phyloP scores from a whole-genome alignment of 2,888 invertebrate genomes.

The Platycheirus albimanus region DNA sequence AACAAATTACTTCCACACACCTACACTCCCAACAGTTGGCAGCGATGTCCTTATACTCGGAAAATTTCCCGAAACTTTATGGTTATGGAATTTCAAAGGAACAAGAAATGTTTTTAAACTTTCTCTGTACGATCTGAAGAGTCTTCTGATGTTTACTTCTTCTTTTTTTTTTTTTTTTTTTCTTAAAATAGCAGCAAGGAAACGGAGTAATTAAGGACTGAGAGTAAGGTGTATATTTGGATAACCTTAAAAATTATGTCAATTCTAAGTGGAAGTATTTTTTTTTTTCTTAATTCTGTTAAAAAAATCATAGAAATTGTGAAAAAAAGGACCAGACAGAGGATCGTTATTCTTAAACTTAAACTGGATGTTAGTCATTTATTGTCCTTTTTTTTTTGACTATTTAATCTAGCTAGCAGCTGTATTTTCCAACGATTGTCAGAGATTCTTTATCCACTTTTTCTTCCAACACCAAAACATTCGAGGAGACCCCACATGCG shows the following conservation, averaged over 20 bases:
- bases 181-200: background rate
- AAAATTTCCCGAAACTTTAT: constrained; percentile 43
- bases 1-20: constrained; percentile 54
- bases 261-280: background rate
- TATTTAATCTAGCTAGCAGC: too few relatives aligned
- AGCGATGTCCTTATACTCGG: constrained; percentile 14
- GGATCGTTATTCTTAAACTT: constrained; percentile 12
- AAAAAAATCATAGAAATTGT: too few relatives aligned
- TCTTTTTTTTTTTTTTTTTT: background rate
- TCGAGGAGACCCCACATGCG: too few relatives aligned
- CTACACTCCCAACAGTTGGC: background rate
- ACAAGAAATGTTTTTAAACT: background rate
- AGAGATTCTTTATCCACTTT: too few relatives aligned
- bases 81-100: constrained; percentile 52
- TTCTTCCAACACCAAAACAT: too few relatives aligned
- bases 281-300: too few relatives aligned
- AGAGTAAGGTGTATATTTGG: background rate
- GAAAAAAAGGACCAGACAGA: constrained; percentile 1
- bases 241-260: background rate
- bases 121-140: background rate
- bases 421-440: too few relatives aligned
- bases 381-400: background rate
- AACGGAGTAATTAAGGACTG: constrained; percentile 39
- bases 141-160: too few relatives aligned
- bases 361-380: constrained; percentile 29